Evolutionary conservation across 2,888 invertebrate species (phyloP), one percentile per base, ranked within the genome.

Genomic region (Oscheius sp.): DNA sequence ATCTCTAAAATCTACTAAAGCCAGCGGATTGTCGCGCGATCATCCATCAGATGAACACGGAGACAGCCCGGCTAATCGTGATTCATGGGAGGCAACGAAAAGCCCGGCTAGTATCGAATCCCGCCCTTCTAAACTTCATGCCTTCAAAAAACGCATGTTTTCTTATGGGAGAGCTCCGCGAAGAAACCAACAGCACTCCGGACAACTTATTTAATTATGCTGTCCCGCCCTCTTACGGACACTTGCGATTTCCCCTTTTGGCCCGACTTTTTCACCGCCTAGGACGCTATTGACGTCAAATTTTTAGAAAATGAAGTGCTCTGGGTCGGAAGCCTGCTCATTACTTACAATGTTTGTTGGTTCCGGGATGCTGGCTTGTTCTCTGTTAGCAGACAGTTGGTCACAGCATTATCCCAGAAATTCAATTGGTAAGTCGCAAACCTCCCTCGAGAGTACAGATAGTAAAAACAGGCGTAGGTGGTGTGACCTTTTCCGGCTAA

Each of bases 361-460:
- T 5, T 71, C 76, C 1, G 78, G 76, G 29, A 72, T 73, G 64
- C 42, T 78, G 34, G 48, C 73, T 37, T 73, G 69, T 23, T 64
- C 78, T 1, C 29, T 75, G 12, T 46, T 75, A 5, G 73, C 78
- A 33, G 74, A 74, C 39, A 73, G 65, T 48, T 78, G 78, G 78
- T 76, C 78, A 48, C 64, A 63, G 10, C 77, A 77, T 70, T 69
- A 69, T 17, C 75, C 75, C 1, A 45, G 65, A 31, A 71, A 76
- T 50, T 67, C 65, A 25, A 66, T 75, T 61, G 77, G 77, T 77
- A 65, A 29, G 69, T 15, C 12, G 15, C 33, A 15, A 52, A 15
- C 33, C n/a, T n/a, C n/a, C n/a, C n/a, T n/a, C n/a, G n/a, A n/a
- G n/a, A n/a, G n/a, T n/a, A n/a, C n/a, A n/a, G n/a, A n/a, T n/a